Evolutionary conservation across 2,113 vertebrate species (phyloP).

Genomic region (Cranoglanis bouderius): DNA sequence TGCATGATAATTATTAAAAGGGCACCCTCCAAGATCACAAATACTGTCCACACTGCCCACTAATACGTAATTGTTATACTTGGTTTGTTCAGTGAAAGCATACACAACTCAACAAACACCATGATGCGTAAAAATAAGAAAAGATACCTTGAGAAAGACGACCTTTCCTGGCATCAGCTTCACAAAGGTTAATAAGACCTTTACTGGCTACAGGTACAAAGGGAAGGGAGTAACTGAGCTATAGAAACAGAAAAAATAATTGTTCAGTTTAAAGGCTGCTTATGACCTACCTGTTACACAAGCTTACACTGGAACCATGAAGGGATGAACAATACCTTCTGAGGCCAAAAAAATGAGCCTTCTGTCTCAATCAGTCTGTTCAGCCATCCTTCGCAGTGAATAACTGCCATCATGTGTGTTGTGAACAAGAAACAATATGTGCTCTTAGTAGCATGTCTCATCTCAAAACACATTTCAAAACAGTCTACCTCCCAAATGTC

Average conservation of each 20-base stretch:
- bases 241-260: not conserved
- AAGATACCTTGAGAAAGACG: not conserved
- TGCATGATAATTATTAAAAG: not conserved
- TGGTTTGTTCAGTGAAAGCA: not conserved
- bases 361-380: not conserved
- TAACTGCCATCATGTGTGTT: not conserved
- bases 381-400: not conserved
- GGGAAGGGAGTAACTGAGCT: not conserved
- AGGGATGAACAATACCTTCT: not conserved
- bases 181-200: not conserved
- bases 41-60: not conserved
- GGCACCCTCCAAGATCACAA: not conserved
- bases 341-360: not conserved
- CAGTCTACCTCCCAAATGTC: not conserved
- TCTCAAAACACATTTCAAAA: slow-evolving; percentile 3
- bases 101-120: not conserved
- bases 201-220: not conserved
- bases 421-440: slow-evolving; percentile 17
- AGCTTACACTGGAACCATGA: not conserved
- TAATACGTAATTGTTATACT: not conserved
- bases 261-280: not conserved
- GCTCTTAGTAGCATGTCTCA: slow-evolving; percentile 10
- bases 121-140: not conserved
- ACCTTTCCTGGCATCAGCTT: not conserved
- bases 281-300: not conserved